Evolutionary conservation across 2,888 invertebrate genomes (phyloP), one percentile per base, ranked within the genome.

Genomic region (Linhomoeus sp.): DNA sequence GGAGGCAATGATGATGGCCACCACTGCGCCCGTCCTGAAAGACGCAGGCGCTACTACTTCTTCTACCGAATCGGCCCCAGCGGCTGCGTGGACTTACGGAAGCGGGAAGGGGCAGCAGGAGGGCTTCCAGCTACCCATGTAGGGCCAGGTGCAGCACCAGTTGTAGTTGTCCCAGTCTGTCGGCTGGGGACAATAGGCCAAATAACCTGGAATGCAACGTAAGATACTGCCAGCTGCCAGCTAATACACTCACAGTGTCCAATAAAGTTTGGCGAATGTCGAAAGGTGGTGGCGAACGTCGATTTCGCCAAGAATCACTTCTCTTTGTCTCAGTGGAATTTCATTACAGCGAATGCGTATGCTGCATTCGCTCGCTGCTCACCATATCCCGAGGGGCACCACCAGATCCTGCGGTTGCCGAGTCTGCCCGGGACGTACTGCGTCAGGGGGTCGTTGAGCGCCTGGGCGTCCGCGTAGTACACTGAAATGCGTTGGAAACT

Each of bases 81-180:
- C 29, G 12, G 12, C 12, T 12, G 29, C 5, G 5, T 12, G 29
- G 12, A 12, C 29, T 29, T 29, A 29, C 19, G 63, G 63, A 39
- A 63, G 59, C 41, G 63, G 62, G 50, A 59, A 63, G 22, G 60
- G 61, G 45, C 63, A 63, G 51, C 63, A 63, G 3, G 60, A 60
- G 1, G 63, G 63, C 53, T 63, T 63, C 62, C 62, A 63, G 25
- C 52, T 52, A 40, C 57, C 59, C 54, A 49, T 49, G 44, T 62
- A 62, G 7, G 62, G 62, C 58, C 58, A 62, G 22, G 61, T 62
- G 49, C 57, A 57, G 49, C 57, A 58, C 56, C 58, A 59, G n/a
- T 57, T 63, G 54, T 63, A 64, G 50, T 59, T 64, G 52, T 63
- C 63, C 62, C 62, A 63, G 44, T 63, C 63, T 37, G 63, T 63